Conservation (phyloP, 2,797 vertebrate genomes). For the Lacerta agilis region DNA sequence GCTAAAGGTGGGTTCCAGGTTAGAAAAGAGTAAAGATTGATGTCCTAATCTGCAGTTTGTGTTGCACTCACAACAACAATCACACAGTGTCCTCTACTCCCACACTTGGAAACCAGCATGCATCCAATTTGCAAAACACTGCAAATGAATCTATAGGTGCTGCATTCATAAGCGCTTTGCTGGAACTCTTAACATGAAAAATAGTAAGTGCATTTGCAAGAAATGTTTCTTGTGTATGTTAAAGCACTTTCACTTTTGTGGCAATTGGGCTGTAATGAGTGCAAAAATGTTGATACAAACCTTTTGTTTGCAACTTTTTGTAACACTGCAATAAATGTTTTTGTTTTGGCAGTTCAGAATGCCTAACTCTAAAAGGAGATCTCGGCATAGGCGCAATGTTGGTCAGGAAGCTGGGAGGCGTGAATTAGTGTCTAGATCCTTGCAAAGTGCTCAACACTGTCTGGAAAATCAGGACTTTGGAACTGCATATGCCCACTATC, state of each 20-base stretch:
- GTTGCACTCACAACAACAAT: background rate
- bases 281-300: background rate
- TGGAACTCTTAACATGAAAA: background rate
- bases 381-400: conserved; percentile 77
- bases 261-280: accelerated
- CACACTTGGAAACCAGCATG: background rate
- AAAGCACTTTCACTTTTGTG: background rate
- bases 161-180: background rate
- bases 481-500: conserved; percentile 95
- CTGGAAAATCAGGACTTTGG: conserved; percentile 91
- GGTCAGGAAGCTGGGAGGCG: conserved; percentile 82
- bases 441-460: conserved; percentile 94
- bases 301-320: background rate
- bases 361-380: conserved; percentile 80
- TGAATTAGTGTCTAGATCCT: conserved; percentile 88
- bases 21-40: background rate
- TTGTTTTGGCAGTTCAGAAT: conserved; percentile 69
- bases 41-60: background rate
- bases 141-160: background rate
- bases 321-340: background rate
- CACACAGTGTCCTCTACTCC: background rate
- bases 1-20: background rate
- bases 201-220: background rate
- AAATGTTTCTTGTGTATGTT: background rate
- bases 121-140: background rate